Evolutionary conservation across 2,113 vertebrate genomes (phyloP).

Genomic region (Vulpes lagopus): DNA sequence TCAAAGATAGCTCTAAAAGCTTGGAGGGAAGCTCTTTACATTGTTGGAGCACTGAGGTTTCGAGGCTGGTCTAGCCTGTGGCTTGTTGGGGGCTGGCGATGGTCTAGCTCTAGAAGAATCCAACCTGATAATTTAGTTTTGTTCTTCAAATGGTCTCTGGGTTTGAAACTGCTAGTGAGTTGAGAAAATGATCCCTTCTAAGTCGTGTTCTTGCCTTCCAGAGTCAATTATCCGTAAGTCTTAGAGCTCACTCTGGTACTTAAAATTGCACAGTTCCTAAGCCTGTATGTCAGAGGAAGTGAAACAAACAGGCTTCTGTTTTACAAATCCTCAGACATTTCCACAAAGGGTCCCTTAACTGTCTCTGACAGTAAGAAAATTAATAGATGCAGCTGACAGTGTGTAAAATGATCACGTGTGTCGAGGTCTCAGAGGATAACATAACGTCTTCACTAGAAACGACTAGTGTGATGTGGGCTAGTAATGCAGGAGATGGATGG

Average conservation of each 20-base stretch:
- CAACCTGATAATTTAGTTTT: not conserved
- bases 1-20: not conserved
- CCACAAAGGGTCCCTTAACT: constrained; percentile 68
- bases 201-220: constrained; percentile 36
- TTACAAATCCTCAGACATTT: constrained; percentile 69
- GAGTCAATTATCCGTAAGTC: constrained; percentile 46
- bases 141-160: not conserved
- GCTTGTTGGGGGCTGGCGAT: not conserved
- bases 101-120: constrained; percentile 9
- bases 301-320: constrained; percentile 71
- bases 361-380: constrained; percentile 76
- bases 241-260: constrained; percentile 30
- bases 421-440: constrained; percentile 49
- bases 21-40: not conserved
- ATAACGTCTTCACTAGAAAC: constrained; percentile 63
- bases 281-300: constrained; percentile 54
- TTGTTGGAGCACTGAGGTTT: not conserved
- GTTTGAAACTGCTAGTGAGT: not conserved
- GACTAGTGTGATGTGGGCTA: not conserved
- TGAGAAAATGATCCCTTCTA: constrained; percentile 11
- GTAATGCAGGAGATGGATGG: not conserved
- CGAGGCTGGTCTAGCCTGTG: not conserved
- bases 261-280: constrained; percentile 42
- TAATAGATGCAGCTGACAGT: constrained; percentile 73
- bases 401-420: constrained; percentile 72